phyloP scores from a whole-genome alignment of 2,113 vertebrate species.

The Turdus rufiventris region DNA sequence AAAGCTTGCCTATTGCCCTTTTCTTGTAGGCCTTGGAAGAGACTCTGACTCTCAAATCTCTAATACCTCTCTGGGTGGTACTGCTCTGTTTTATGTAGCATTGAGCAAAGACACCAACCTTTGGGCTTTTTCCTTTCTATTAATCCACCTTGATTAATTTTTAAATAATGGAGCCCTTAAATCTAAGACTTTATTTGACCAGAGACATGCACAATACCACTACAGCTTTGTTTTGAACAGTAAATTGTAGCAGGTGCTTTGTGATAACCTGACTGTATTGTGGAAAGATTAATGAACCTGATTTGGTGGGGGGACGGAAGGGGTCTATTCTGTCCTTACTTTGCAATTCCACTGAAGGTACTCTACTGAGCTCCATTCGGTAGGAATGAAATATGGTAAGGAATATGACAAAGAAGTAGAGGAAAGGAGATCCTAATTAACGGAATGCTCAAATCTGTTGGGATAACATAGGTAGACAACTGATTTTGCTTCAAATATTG shows the following conservation, averaged over 20 bases:
- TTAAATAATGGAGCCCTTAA: background rate
- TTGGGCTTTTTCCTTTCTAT: background rate
- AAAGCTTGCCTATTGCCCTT: background rate
- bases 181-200: background rate
- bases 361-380: background rate
- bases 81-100: background rate
- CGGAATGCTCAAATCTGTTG: background rate
- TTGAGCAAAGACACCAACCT: background rate
- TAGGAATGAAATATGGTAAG: background rate
- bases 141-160: background rate
- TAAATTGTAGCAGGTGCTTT: background rate
- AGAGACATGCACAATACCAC: rapidly evolving
- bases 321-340: background rate
- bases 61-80: background rate
- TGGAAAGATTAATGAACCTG: background rate
- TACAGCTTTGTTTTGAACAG: background rate
- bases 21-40: background rate
- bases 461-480: background rate
- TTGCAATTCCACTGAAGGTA: background rate
- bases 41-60: background rate
- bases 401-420: background rate
- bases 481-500: background rate
- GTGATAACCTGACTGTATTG: background rate
- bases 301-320: background rate
- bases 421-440: background rate